Conservation (phyloP, 2,888 invertebrate species). For the Punctoribates punctum region DNA sequence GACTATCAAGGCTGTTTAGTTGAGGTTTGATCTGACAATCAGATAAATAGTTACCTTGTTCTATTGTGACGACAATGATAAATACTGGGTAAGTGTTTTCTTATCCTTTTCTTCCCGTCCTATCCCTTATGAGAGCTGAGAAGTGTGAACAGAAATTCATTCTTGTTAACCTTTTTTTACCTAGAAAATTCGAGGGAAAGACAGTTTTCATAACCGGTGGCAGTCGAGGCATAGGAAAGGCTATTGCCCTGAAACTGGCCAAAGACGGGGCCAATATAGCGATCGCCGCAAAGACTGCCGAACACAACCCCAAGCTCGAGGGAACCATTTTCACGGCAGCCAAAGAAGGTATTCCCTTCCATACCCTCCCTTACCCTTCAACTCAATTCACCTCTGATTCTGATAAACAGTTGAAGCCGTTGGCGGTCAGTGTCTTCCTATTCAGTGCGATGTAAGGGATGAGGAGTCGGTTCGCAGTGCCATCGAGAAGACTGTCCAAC, state of each 20-base stretch:
- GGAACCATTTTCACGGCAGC: conserved; percentile 89
- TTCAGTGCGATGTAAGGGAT: conserved; percentile 80
- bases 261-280: conserved; percentile 87
- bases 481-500: conserved; percentile 68
- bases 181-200: conserved; percentile 72
- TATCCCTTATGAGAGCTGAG: neutral
- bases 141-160: neutral
- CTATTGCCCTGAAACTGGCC: conserved; percentile 86
- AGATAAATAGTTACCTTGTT: no score
- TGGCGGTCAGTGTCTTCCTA: conserved; percentile 80
- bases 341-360: conserved; percentile 66
- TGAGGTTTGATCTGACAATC: no score
- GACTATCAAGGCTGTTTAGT: no score
- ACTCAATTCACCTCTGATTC: conserved; percentile 43
- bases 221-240: conserved; percentile 92
- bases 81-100: conserved; percentile 20
- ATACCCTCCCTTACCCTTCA: neutral
- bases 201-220: conserved; percentile 94
- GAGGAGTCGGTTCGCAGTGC: conserved; percentile 70
- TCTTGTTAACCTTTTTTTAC: no score
- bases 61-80: no score
- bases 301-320: conserved; percentile 82
- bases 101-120: neutral
- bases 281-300: conserved; percentile 85
- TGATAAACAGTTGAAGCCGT: conserved; percentile 67